Evolutionary conservation across 2,113 vertebrate genomes (phyloP).

Genomic region (Trachemys scripta): DNA sequence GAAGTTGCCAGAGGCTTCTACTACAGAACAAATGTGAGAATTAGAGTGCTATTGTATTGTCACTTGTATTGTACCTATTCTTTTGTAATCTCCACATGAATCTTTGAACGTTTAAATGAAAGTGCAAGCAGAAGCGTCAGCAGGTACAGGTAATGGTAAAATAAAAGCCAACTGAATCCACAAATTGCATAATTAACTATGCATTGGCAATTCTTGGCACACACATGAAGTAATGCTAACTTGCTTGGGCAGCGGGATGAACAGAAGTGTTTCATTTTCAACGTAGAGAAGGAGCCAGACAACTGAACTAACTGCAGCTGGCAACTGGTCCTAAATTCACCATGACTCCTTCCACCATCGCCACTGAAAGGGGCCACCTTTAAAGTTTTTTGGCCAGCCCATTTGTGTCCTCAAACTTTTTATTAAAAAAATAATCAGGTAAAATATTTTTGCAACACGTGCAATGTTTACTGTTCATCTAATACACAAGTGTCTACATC

Average conservation of each 20-base stretch:
- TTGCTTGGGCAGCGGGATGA: background rate
- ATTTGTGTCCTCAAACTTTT: conserved; percentile 6
- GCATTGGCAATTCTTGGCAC: conserved; percentile 4
- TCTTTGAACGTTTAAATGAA: conserved; percentile 8
- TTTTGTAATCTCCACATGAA: conserved; percentile 7
- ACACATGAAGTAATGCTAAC: background rate
- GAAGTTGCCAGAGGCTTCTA: background rate
- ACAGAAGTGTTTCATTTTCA: conserved; percentile 26
- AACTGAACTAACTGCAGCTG: background rate
- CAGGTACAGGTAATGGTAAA: background rate
- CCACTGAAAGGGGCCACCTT: background rate
- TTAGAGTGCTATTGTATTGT: background rate
- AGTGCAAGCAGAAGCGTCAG: background rate
- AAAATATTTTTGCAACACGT: conserved; percentile 39
- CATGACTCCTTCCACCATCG: background rate
- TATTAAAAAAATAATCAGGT: conserved; percentile 43
- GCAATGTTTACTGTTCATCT: background rate
- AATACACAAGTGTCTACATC: background rate
- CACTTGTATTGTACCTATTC: background rate
- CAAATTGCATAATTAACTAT: conserved; percentile 10
- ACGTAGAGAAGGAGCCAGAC: background rate
- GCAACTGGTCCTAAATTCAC: conserved; percentile 3
- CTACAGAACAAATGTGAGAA: background rate
- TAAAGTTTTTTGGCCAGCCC: background rate
- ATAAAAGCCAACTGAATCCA: conserved; percentile 20